Conservation (phyloP, 1,140 invertebrate genomes). For the Apis cerana region DNA sequence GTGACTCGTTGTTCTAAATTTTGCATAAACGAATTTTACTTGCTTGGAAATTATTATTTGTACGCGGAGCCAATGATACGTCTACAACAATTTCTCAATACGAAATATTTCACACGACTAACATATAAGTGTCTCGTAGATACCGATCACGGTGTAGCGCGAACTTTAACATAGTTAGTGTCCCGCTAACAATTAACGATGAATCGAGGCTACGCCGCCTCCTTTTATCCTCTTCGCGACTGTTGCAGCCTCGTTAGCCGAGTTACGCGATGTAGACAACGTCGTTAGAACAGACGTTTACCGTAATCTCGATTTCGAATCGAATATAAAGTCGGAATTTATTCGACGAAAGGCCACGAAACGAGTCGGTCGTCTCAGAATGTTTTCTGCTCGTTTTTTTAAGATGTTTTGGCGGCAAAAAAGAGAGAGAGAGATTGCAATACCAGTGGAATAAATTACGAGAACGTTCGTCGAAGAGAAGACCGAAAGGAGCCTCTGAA, state of each 20-base stretch:
- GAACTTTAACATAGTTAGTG: constrained; percentile 61
- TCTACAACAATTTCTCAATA: neutral
- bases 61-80: too few relatives aligned
- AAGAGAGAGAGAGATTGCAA: neutral
- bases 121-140: neutral
- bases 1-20: too few relatives aligned
- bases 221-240: constrained; percentile 49
- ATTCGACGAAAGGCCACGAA: neutral
- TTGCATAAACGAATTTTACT: too few relatives aligned
- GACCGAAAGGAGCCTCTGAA: neutral
- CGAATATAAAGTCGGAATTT: constrained; percentile 23
- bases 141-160: constrained; percentile 4
- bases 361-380: neutral
- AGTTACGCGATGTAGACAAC: constrained; percentile 35
- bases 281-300: constrained; percentile 56
- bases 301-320: constrained; percentile 38
- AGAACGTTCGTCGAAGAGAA: neutral
- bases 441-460: constrained; percentile 14
- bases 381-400: neutral
- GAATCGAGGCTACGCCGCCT: constrained; percentile 60
- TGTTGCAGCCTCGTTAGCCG: constrained; percentile 58
- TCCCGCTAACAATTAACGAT: constrained; percentile 61
- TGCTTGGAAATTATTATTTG: too few relatives aligned
- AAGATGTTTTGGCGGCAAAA: neutral
- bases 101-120: neutral